Percentiles rank a stretch among this genome's conserved stretches.
phyloP scores from a whole-genome alignment of 2,113 vertebrate species.

The Hipposideros armiger region DNA sequence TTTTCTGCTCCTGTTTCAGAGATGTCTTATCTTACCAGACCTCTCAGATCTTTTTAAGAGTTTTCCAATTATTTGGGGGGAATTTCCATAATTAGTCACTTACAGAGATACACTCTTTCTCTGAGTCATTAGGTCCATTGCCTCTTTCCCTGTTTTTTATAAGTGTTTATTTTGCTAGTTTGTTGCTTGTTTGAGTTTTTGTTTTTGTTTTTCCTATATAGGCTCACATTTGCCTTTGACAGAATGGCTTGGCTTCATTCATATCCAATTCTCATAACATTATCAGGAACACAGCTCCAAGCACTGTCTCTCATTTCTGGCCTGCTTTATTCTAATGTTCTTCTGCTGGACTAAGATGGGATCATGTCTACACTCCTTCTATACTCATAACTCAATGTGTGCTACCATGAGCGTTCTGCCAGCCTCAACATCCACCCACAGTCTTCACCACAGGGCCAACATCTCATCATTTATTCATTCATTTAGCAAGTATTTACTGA shows the following conservation, averaged over 20 bases:
- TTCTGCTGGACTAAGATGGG: neutral
- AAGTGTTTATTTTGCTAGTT: neutral
- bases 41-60: neutral
- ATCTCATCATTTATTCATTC: neutral
- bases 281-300: neutral
- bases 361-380: neutral
- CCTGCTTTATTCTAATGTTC: neutral
- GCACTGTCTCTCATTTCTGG: neutral
- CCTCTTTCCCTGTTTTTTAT: neutral
- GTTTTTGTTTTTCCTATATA: neutral
- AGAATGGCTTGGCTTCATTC: neutral
- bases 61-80: neutral
- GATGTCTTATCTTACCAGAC: neutral
- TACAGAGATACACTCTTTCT: neutral
- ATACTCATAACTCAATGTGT: neutral
- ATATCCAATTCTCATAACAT: neutral
- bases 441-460: neutral
- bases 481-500: neutral
- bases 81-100: neutral
- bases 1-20: neutral
- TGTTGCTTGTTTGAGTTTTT: neutral
- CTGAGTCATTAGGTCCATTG: neutral
- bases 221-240: neutral
- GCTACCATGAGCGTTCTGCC: neutral
- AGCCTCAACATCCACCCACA: neutral